Evolutionary conservation across 1,140 invertebrate genomes (phyloP).

Genomic region (Tetramorium alpestre): DNA sequence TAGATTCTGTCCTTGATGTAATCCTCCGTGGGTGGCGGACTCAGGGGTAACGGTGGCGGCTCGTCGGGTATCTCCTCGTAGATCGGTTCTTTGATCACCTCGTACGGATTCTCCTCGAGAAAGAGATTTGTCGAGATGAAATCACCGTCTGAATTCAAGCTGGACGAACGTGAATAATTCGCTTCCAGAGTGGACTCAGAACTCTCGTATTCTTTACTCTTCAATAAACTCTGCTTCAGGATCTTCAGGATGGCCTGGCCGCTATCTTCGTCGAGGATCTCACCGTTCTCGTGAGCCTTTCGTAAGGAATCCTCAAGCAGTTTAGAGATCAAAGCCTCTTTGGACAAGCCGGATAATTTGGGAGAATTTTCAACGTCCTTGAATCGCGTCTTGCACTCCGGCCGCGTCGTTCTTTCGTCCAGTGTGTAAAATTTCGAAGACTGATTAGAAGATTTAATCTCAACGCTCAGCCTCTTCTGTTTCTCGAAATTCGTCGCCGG

Average conservation of each 20-base stretch:
- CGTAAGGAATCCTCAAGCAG: constrained; percentile 82
- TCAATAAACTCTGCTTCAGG: constrained; percentile 82
- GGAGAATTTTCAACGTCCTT: constrained; percentile 57
- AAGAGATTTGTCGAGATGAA: constrained; percentile 80
- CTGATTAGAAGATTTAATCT: constrained; percentile 15
- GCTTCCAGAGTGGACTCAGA: constrained; percentile 79
- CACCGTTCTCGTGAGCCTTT: constrained; percentile 82
- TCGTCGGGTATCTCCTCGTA: constrained; percentile 95
- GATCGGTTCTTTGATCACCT: constrained; percentile 93
- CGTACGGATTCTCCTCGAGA: constrained; percentile 90
- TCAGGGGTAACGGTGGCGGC: constrained; percentile 91
- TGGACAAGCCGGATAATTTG: constrained; percentile 71
- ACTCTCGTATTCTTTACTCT: constrained; percentile 80
- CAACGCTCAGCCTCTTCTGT: constrained; percentile 19
- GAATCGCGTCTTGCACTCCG: constrained; percentile 44
- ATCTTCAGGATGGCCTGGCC: constrained; percentile 83
- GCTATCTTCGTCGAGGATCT: constrained; percentile 82
- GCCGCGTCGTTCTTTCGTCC: constrained; percentile 26
- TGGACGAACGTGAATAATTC: constrained; percentile 81
- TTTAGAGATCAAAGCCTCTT: constrained; percentile 82
- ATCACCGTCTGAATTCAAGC: constrained; percentile 81
- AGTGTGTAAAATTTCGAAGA: neutral
- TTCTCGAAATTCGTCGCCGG: constrained; percentile 4
- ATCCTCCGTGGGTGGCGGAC: constrained; percentile 88
- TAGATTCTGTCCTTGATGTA: constrained; percentile 81